These are phyloP conservation scores for Acridotheres tristis DNA, from an alignment of 2,797 vertebrate species.

Conservation along the genomic window DNA sequence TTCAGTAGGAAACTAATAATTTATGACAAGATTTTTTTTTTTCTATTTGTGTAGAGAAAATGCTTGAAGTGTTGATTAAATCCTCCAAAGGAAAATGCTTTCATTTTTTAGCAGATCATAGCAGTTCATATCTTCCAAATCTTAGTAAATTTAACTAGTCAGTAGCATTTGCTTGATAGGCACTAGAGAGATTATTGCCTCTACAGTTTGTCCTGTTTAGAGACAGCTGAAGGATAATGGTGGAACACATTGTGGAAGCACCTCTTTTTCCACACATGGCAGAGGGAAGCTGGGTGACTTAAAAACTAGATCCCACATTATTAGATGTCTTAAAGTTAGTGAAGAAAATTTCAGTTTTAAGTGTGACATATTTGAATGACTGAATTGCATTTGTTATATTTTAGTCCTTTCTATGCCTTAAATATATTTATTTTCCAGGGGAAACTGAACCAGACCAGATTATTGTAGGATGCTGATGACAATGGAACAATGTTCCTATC, in stretches of 20 bases:
- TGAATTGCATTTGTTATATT: not conserved
- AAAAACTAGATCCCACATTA: not conserved
- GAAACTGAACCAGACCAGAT: not conserved
- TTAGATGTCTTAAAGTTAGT: not conserved
- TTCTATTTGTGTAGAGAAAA: not conserved
- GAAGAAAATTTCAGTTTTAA: not conserved
- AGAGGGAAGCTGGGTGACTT: not conserved
- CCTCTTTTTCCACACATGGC: not conserved
- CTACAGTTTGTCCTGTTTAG: not conserved
- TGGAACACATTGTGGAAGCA: not conserved
- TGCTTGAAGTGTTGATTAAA: not conserved
- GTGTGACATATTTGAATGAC: not conserved
- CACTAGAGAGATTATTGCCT: not conserved
- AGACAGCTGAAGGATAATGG: not conserved
- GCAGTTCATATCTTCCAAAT: not conserved
- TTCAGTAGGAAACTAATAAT: not conserved
- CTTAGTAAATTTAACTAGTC: not conserved
- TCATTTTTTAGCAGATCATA: not conserved
- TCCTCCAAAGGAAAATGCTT: not conserved
- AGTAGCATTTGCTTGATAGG: not conserved
- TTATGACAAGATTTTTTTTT: not conserved
- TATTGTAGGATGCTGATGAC: not conserved
- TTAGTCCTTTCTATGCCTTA: not conserved
- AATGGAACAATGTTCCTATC: not conserved
- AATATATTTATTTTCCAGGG: not conserved